phyloP scores from a whole-genome alignment of 2,113 vertebrate genomes.

The Pao palembangensis region DNA sequence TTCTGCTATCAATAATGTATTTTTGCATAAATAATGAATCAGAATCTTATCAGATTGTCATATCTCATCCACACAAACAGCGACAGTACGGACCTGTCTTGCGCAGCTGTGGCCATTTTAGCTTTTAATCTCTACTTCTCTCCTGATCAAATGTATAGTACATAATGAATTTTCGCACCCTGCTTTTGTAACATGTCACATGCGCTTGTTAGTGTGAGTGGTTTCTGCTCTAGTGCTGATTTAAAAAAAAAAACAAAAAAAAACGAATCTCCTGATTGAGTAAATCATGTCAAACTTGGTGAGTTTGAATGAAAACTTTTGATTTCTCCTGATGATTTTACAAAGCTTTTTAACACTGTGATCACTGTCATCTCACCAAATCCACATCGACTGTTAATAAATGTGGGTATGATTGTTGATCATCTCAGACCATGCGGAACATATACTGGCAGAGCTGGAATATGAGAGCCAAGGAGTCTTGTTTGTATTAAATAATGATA shows the following conservation, averaged over 20 bases:
- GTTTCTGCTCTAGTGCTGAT: constrained; percentile 15
- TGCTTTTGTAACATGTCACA: constrained; percentile 51
- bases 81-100: constrained; percentile 28
- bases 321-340: constrained; percentile 34
- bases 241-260: too few species aligned
- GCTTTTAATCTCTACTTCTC: constrained; percentile 46
- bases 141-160: constrained; percentile 47
- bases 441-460: constrained; percentile 68
- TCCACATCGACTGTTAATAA: constrained; percentile 26
- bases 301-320: constrained; percentile 20
- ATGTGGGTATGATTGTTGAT: constrained; percentile 41
- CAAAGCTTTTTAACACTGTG: constrained; percentile 31
- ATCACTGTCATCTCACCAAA: constrained; percentile 44
- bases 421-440: constrained; percentile 47
- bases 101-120: constrained; percentile 27
- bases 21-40: too few species aligned
- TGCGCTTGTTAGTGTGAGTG: constrained; percentile 10
- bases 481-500: not conserved
- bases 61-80: too few species aligned
- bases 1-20: too few species aligned
- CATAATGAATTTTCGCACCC: constrained; percentile 29
- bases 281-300: not conserved
- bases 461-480: constrained; percentile 39
- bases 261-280: constrained; percentile 20
- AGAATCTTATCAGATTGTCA: too few species aligned